Conservation (phyloP, 2,113 vertebrate species). For the Istiophorus platypterus region DNA sequence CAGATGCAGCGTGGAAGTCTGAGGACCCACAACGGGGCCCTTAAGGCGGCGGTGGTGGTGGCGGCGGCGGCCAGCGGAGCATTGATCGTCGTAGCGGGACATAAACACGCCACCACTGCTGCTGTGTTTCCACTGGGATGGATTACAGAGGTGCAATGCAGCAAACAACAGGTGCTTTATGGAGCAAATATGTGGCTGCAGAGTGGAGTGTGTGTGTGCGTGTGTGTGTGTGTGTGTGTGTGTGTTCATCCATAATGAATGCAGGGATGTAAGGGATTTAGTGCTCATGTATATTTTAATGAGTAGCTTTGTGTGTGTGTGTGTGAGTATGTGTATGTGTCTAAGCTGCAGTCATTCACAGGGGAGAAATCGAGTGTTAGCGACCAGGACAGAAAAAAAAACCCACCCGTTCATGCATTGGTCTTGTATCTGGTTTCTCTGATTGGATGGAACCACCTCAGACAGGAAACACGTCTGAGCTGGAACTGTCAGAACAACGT, state of each 20-base stretch:
- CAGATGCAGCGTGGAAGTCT: too few relatives aligned
- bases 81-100: too few relatives aligned
- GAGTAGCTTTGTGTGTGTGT: slow-evolving; percentile 20
- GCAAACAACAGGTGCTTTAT: slow-evolving; percentile 60
- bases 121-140: slow-evolving; percentile 40
- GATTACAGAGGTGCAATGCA: slow-evolving; percentile 60
- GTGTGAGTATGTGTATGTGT: slow-evolving; percentile 19
- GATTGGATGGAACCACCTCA: too few relatives aligned
- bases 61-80: neutral
- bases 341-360: neutral
- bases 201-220: slow-evolving; percentile 21
- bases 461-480: too few relatives aligned
- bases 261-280: slow-evolving; percentile 62
- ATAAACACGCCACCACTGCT: neutral
- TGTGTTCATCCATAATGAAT: slow-evolving; percentile 61
- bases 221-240: slow-evolving; percentile 28
- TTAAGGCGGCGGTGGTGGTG: too few relatives aligned
- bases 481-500: too few relatives aligned
- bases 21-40: too few relatives aligned
- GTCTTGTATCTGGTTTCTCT: too few relatives aligned
- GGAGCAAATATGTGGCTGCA: slow-evolving; percentile 24
- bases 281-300: slow-evolving; percentile 71
- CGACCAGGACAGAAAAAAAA: neutral
- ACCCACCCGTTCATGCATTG: too few relatives aligned
- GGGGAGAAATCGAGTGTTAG: slow-evolving; percentile 16